Conservation (phyloP, 2,797 vertebrate genomes). For the Babyrousa celebensis region DNA sequence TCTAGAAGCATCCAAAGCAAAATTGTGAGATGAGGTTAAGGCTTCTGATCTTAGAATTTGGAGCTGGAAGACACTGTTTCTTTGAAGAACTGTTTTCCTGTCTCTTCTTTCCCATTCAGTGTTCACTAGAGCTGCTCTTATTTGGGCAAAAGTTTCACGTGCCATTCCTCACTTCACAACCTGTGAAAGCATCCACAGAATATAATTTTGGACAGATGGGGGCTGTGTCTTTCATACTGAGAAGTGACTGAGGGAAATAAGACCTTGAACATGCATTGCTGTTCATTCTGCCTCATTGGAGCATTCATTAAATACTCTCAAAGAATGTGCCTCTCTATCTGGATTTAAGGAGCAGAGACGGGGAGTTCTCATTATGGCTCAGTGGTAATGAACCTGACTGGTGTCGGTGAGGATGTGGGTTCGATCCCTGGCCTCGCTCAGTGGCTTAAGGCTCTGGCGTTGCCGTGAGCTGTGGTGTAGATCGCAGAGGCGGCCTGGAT, state of each 20-base stretch:
- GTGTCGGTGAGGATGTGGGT: no score
- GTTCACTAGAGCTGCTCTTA: constrained; percentile 31
- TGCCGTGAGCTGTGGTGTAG: no score
- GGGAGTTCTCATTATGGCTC: no score
- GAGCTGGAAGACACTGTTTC: neutral
- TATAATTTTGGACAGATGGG: constrained; percentile 34
- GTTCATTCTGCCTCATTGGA: constrained; percentile 48
- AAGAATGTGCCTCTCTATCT: neutral
- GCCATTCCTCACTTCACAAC: neutral
- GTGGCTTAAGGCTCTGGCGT: no score
- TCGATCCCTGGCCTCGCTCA: no score
- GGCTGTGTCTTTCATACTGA: constrained; percentile 35
- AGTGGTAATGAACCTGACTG: no score
- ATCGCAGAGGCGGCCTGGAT: no score
- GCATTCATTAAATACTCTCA: constrained; percentile 35
- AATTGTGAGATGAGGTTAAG: neutral
- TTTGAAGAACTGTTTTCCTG: constrained; percentile 25
- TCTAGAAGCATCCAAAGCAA: constrained; percentile 28
- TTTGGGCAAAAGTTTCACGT: constrained; percentile 1
- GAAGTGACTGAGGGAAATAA: neutral
- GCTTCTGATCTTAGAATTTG: constrained; percentile 52
- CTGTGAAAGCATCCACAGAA: constrained; percentile 22
- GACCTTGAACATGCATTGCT: neutral
- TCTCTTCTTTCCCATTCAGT: neutral
- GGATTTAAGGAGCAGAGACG: constrained; percentile 29